phyloP scores from a whole-genome alignment of 2,888 invertebrate species.

The Malthinus seriepunctatus region DNA sequence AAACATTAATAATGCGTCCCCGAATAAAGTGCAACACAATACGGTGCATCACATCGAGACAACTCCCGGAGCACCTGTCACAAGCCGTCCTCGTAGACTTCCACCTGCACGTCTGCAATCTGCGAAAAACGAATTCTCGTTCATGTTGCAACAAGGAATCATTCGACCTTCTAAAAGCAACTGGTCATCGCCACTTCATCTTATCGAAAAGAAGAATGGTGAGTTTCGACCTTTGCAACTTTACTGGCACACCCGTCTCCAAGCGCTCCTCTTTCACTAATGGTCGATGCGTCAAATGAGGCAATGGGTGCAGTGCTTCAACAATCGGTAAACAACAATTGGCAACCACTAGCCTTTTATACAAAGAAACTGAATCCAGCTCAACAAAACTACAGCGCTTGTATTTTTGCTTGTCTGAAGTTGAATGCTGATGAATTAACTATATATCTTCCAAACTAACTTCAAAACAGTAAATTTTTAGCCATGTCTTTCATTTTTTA shows the following conservation, averaged over 20 bases:
- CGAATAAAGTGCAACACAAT: no score
- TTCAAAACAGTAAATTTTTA: no score
- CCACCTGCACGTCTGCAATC: no score
- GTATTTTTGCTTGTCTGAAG: no score
- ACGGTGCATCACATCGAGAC: no score
- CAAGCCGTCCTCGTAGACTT: no score
- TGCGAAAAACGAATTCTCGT: no score
- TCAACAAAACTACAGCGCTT: neutral
- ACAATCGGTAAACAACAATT: neutral
- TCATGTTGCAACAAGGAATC: conserved; percentile 38
- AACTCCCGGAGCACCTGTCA: no score
- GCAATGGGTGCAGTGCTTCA: neutral
- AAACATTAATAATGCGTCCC: no score
- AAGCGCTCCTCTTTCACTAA: neutral
- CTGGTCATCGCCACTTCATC: conserved; percentile 39
- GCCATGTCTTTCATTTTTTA: no score
- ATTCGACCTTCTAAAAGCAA: conserved; percentile 35
- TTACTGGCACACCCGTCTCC: neutral
- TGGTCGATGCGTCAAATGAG: neutral
- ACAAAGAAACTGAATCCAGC: neutral
- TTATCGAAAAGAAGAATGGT: conserved; percentile 36
- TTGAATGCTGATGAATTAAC: no score
- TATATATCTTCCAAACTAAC: no score
- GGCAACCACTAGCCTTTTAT: neutral
- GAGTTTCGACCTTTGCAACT: conserved; percentile 16